Base-by-base conservation (phyloP, 2,113 vertebrate genomes). In the Malurus elegans region DNA sequence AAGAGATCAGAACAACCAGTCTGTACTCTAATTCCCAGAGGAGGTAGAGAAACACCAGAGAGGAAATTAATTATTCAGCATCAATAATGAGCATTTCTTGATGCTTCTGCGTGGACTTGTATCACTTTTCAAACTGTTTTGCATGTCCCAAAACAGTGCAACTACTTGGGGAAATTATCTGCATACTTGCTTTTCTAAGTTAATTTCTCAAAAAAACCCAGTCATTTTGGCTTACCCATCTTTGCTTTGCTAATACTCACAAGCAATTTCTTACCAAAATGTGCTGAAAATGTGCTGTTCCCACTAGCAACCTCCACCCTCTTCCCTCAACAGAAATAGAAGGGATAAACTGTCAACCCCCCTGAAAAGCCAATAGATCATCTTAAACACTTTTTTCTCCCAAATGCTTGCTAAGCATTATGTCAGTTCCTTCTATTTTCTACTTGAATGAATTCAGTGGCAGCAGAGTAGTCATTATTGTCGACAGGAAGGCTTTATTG, bases 401-500 rank as follows among this genome's bases (percentile, higher is more conserved):
- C 60, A 78, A 88, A 47, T 94, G 51, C 64, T 95, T 76, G 69
- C 28, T 89, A 75, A 92, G 57, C 69, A 72, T 93, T 56, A 79
- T 97, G 87, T 87, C 75, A 65, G 58, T 88, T 91, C 60, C 47
- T 69, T 90, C 91, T 91, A 62, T 75, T 82, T 94, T 79, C 78
- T 89, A 29, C 70, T 80, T 92, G 54, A 94, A 54, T 64, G 64
- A 86, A 71, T 81, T 87, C 48, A 9, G 57, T 93, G 65, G 93
- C 79, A 84, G 92, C 58, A 70, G 70, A 61, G 57, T 32, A 82
- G 65, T 85, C 40, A 58, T 96, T 91, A 79, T 82, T 95, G 87
- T 92, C 76, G 85, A 70, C 70, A 79, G 73, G 31, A 79, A 80
- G 13, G 70, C 78, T 72, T 64, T 96, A 61, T 62, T 92, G 90